A percentile compares a stretch with the other conserved stretches of the same genome.
phyloP scores from a whole-genome alignment of 2,797 vertebrate genomes.

The Hirundo rustica region DNA sequence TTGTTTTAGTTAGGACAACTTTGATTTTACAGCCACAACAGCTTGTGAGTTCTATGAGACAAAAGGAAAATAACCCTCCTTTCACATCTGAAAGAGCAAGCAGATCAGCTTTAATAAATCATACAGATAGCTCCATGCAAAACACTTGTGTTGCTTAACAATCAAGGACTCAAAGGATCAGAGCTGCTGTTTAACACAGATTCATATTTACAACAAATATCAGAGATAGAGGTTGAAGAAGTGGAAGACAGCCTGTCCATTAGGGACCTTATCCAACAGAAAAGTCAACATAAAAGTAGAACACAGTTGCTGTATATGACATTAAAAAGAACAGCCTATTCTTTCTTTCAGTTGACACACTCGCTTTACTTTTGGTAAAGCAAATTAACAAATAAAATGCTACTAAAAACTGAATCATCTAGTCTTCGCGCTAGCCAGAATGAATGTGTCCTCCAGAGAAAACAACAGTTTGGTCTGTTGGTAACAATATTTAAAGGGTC shows the following conservation, averaged over 20 bases:
- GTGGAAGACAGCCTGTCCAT: not conserved
- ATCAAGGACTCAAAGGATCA: not conserved
- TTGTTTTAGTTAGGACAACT: not conserved
- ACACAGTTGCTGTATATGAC: not conserved
- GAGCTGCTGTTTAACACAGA: not conserved
- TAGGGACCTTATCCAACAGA: not conserved
- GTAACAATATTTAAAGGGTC: not conserved
- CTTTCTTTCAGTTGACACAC: not conserved
- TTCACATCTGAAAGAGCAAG: not conserved
- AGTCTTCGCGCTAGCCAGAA: not conserved
- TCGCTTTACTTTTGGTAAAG: not conserved
- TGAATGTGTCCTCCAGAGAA: not conserved
- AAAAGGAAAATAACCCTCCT: not conserved
- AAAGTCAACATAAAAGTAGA: not conserved
- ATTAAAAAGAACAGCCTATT: not conserved
- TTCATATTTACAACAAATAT: not conserved
- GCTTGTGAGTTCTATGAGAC: not conserved
- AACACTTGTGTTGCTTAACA: not conserved
- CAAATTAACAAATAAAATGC: not conserved
- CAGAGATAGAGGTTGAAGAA: not conserved
- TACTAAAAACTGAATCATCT: not conserved
- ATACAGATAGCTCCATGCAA: not conserved
- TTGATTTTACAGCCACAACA: not conserved
- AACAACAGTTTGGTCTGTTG: not conserved
- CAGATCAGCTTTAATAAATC: not conserved